Conservation (phyloP, 1,140 invertebrate species). For the Macrocentrus cingulum region DNA sequence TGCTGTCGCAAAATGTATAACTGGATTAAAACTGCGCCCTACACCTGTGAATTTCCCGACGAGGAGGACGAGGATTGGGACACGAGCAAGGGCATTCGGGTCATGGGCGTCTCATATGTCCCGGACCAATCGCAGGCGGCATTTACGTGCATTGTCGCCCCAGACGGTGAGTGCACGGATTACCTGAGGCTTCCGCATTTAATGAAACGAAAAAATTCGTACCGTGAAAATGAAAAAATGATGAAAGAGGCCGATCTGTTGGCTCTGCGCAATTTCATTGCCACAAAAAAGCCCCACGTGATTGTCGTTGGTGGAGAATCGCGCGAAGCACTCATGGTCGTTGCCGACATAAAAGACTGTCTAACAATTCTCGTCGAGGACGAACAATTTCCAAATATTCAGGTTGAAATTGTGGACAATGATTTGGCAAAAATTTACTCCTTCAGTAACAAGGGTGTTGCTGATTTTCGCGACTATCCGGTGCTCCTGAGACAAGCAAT, state of each 20-base stretch:
- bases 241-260: slow-evolving; percentile 81
- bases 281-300: slow-evolving; percentile 90
- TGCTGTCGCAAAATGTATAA: slow-evolving; percentile 86
- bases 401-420: slow-evolving; percentile 91
- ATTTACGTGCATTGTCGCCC: slow-evolving; percentile 83
- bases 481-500: slow-evolving; percentile 85
- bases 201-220: slow-evolving; percentile 78
- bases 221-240: slow-evolving; percentile 69
- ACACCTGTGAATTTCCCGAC: slow-evolving; percentile 73
- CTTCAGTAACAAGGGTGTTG: slow-evolving; percentile 83
- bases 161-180: slow-evolving; percentile 90
- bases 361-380: slow-evolving; percentile 76
- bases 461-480: slow-evolving; percentile 92
- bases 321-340: slow-evolving; percentile 81
- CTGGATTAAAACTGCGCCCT: slow-evolving; percentile 89
- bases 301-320: slow-evolving; percentile 90
- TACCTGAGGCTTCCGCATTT: slow-evolving; percentile 85
- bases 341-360: slow-evolving; percentile 81
- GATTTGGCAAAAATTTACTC: slow-evolving; percentile 89
- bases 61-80: slow-evolving; percentile 94
- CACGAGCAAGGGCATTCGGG: slow-evolving; percentile 78
- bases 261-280: slow-evolving; percentile 83
- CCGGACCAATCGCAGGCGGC: slow-evolving; percentile 84
- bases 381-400: slow-evolving; percentile 85
- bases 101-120: slow-evolving; percentile 87